These are phyloP conservation scores for Tolmerus cingulatus DNA, from an alignment of 2,888 invertebrate genomes.

Conservation along the genomic window DNA sequence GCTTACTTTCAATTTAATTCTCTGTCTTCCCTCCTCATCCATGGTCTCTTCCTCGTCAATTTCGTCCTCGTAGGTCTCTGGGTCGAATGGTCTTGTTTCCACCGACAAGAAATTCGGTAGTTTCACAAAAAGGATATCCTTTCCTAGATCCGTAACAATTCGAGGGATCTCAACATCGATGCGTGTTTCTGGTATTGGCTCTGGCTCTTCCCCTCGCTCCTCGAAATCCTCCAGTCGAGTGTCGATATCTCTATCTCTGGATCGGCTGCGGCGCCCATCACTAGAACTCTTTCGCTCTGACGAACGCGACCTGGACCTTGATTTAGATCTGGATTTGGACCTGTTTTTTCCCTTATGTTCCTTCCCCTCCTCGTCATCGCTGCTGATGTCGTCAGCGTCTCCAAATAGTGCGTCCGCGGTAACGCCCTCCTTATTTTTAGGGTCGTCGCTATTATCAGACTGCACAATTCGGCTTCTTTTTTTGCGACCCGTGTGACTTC, in stretches of 20 bases:
- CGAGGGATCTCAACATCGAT: constrained; percentile 98
- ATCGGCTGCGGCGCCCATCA: constrained; percentile 58
- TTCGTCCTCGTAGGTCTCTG: constrained; percentile 95
- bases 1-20: constrained; percentile 92
- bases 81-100: constrained; percentile 95
- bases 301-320: constrained; percentile 45
- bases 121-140: constrained; percentile 94
- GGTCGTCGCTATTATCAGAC: constrained; percentile 72
- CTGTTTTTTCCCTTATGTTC: constrained; percentile 56
- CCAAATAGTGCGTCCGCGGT: constrained; percentile 89
- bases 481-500: constrained; percentile 55
- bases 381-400: constrained; percentile 91
- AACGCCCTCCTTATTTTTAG: constrained; percentile 55
- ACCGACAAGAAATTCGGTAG: constrained; percentile 98
- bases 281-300: constrained; percentile 58
- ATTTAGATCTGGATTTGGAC: constrained; percentile 52
- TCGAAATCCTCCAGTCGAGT: constrained; percentile 55
- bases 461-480: constrained; percentile 71
- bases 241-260: constrained; percentile 56
- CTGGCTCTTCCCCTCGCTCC: constrained; percentile 75
- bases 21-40: constrained; percentile 92
- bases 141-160: constrained; percentile 90
- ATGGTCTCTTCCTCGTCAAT: constrained; percentile 97
- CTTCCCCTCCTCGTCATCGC: constrained; percentile 76
- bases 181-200: constrained; percentile 87